phyloP scores from a whole-genome alignment of 2,113 vertebrate genomes.

The Lichenostomus cassidix region DNA sequence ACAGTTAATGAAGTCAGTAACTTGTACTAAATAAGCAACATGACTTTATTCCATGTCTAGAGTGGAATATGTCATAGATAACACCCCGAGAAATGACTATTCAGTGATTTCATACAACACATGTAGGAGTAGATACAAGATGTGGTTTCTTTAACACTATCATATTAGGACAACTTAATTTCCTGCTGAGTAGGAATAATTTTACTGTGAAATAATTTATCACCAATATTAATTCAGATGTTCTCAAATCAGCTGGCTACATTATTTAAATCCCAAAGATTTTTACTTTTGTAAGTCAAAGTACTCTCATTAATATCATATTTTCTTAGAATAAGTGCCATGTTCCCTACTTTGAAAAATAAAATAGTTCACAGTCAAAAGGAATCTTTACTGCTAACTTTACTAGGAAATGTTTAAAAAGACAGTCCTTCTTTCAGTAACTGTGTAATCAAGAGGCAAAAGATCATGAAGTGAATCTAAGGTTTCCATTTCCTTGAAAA shows the following conservation, averaged over 20 bases:
- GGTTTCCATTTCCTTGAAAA: neutral
- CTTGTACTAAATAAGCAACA: constrained; percentile 8
- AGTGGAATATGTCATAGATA: neutral
- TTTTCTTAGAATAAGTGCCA: constrained; percentile 42
- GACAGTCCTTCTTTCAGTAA: neutral
- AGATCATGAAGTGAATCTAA: neutral
- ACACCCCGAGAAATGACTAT: neutral
- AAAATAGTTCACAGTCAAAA: neutral
- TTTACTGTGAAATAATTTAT: constrained; percentile 74
- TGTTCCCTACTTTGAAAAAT: constrained; percentile 49
- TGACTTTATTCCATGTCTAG: neutral
- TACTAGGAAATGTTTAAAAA: neutral
- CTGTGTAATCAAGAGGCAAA: neutral
- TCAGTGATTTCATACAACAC: constrained; percentile 53
- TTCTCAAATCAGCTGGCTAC: constrained; percentile 60
- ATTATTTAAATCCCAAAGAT: constrained; percentile 64
- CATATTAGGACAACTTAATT: constrained; percentile 78
- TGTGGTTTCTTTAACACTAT: constrained; percentile 72
- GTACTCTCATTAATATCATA: constrained; percentile 64
- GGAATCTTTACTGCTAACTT: neutral
- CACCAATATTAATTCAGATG: constrained; percentile 70
- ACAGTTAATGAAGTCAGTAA: neutral
- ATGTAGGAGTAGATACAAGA: constrained; percentile 58
- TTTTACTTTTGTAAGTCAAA: constrained; percentile 66
- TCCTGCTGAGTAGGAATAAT: constrained; percentile 74